These are phyloP conservation scores for Taeniopygia guttata DNA, from an alignment of 2,797 vertebrate genomes.

Conservation along the genomic window DNA sequence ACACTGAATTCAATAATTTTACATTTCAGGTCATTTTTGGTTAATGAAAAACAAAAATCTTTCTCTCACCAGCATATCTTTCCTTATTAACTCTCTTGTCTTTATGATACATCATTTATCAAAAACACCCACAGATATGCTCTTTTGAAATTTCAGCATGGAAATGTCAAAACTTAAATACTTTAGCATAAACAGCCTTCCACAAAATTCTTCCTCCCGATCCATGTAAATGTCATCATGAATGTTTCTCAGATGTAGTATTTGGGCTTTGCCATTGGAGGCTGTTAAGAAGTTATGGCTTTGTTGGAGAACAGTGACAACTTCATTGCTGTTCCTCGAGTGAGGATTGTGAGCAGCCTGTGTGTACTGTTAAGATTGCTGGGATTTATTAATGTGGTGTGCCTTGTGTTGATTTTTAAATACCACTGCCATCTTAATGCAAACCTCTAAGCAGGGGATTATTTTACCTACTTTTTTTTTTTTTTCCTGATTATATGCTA, in stretches of 20 bases:
- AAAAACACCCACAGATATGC: not conserved
- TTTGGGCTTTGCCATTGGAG: not conserved
- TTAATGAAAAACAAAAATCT: conserved; percentile 24
- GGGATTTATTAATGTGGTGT: not conserved
- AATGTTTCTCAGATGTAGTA: not conserved
- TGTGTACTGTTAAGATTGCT: not conserved
- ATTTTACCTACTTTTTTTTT: not conserved
- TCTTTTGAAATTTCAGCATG: not conserved
- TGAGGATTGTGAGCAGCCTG: not conserved
- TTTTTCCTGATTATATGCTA: not conserved
- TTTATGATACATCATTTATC: conserved; percentile 6
- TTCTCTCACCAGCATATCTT: not conserved
- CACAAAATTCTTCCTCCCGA: not conserved
- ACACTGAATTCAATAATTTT: conserved; percentile 20
- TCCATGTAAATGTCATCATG: not conserved
- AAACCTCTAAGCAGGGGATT: not conserved
- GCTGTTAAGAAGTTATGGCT: not conserved
- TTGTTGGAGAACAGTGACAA: not conserved
- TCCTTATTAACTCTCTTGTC: not conserved
- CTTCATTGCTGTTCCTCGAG: not conserved
- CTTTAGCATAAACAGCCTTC: not conserved
- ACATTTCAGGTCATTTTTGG: conserved; percentile 45
- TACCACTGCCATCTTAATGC: not conserved
- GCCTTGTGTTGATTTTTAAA: not conserved
- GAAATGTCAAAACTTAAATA: not conserved